Evolutionary conservation across 92 coral and sea anemone species (phyloP).

Genomic region (Epizoanthus stellaris): DNA sequence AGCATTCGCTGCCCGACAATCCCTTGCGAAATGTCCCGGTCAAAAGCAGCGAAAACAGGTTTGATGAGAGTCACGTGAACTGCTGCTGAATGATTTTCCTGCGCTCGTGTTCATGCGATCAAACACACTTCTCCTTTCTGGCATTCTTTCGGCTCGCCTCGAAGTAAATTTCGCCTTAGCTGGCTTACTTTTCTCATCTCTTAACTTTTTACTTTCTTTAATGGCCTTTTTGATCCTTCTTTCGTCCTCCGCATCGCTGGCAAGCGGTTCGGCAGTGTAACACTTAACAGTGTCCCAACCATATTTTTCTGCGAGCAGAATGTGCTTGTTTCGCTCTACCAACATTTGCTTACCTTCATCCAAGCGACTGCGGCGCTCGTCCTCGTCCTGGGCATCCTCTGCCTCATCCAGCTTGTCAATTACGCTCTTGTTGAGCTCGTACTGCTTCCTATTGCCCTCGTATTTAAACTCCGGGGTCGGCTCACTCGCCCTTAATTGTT

Average conservation of each 20-base stretch:
- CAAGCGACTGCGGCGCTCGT: not conserved
- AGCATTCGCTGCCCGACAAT: conserved; percentile 62
- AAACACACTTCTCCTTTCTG: conserved; percentile 42
- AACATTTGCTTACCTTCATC: conserved; percentile 61
- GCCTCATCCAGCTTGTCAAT: conserved; percentile 46
- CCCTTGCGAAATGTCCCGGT: conserved; percentile 66
- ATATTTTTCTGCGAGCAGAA: conserved; percentile 62
- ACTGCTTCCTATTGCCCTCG: conserved; percentile 58
- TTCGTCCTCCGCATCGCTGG: conserved; percentile 64
- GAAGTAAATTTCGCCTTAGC: not conserved
- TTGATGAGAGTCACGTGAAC: conserved; percentile 34
- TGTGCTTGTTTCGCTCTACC: conserved; percentile 64
- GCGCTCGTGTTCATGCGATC: conserved; percentile 19
- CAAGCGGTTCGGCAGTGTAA: conserved; percentile 57
- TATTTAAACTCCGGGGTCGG: conserved; percentile 47
- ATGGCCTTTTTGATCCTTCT: conserved; percentile 51
- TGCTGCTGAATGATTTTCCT: conserved; percentile 24
- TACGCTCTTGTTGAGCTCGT: conserved; percentile 40
- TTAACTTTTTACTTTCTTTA: conserved; percentile 56
- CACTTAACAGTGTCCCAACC: conserved; percentile 51
- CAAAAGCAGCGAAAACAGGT: conserved; percentile 76
- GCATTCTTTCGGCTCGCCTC: conserved; percentile 10
- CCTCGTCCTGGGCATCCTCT: conserved; percentile 20
- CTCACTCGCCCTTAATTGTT: conserved; percentile 7
- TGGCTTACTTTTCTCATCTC: conserved; percentile 61